Evolutionary conservation across 2,113 vertebrate species (phyloP).

Genomic region (Channa argus): DNA sequence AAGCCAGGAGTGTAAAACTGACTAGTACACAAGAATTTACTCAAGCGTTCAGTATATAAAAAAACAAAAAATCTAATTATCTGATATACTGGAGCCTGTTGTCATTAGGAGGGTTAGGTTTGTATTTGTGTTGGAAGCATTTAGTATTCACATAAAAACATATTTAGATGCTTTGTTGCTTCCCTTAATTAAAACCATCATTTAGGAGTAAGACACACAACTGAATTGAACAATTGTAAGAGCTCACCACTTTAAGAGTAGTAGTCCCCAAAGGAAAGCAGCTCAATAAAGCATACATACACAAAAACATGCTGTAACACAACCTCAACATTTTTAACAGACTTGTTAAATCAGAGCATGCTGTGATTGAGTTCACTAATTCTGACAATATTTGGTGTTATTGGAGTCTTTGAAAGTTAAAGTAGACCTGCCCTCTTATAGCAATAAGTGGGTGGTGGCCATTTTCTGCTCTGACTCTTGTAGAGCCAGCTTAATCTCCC

Average conservation of each 20-base stretch:
- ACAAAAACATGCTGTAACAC: not conserved
- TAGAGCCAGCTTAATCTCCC: constrained; percentile 47
- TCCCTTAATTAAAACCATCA: constrained; percentile 39
- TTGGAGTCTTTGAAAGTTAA: not conserved
- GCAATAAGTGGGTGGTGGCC: constrained; percentile 34
- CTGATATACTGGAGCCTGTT: not conserved
- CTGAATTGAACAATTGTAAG: not conserved
- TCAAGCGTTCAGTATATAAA: no score
- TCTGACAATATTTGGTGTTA: not conserved
- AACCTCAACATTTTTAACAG: not conserved
- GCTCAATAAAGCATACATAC: not conserved
- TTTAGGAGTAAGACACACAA: constrained; percentile 8
- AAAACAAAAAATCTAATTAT: not conserved
- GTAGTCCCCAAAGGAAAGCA: not conserved
- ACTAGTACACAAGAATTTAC: not conserved
- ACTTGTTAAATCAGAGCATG: not conserved
- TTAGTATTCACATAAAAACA: not conserved
- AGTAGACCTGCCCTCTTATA: constrained; percentile 11
- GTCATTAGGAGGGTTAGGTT: not conserved
- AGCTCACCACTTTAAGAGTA: constrained; percentile 7
- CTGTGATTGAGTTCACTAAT: not conserved
- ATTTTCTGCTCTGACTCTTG: constrained; percentile 42
- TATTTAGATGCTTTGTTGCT: constrained; percentile 20
- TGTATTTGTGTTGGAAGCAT: not conserved
- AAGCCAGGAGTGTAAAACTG: constrained; percentile 6